Percentiles rank a stretch among this genome's conserved stretches.
Conservation (phyloP, 2,113 vertebrate species). For the Dasypus novemcinctus region DNA sequence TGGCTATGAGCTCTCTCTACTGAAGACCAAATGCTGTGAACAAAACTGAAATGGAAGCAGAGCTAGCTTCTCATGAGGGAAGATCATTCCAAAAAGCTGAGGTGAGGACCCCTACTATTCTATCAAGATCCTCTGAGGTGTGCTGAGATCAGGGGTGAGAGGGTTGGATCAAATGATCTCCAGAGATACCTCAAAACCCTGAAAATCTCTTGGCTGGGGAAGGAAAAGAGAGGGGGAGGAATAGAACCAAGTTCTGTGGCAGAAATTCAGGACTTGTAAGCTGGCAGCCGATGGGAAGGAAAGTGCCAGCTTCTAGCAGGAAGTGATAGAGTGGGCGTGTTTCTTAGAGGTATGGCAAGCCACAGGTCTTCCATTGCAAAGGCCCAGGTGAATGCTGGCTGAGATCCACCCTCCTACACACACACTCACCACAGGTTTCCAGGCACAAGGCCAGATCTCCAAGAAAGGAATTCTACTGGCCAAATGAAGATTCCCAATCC, state of each 20-base stretch:
- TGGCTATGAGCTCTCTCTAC: background rate
- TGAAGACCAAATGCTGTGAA: background rate
- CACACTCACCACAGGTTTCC: background rate
- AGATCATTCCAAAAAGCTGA: background rate
- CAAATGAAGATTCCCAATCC: background rate
- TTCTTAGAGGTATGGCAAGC: background rate
- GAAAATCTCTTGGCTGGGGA: background rate
- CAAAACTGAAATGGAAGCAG: background rate
- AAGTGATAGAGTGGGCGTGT: background rate
- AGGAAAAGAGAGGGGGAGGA: background rate
- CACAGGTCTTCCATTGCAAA: background rate
- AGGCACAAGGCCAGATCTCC: background rate
- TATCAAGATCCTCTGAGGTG: background rate
- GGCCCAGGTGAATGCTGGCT: background rate
- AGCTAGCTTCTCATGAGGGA: background rate
- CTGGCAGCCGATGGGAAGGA: constrained; percentile 33
- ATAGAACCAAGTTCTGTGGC: background rate
- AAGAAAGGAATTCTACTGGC: background rate
- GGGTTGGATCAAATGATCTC: constrained; percentile 1
- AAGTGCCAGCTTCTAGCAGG: constrained; percentile 17
- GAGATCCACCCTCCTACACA: background rate
- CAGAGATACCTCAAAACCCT: constrained; percentile 4
- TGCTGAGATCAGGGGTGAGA: background rate
- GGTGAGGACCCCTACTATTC: background rate
- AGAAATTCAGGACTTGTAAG: constrained; percentile 31